Base-by-base conservation (phyloP, 2,113 vertebrate species). In the Aphyosemion australe region DNA sequence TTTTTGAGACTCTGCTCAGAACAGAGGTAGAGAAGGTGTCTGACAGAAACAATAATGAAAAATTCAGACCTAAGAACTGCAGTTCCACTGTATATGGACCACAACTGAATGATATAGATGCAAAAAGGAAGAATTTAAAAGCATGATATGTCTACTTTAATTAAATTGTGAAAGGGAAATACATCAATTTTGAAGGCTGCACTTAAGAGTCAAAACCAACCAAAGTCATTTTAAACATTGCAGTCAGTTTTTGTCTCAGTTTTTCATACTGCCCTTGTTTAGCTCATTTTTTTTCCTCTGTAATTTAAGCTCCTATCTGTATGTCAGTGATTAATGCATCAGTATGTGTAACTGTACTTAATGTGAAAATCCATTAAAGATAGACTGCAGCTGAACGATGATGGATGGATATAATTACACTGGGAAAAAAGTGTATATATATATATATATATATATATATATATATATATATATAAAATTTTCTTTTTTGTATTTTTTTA, bases 361-460 rank as follows among this genome's bases (percentile, higher is more conserved):
- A 72, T 57, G 56, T 65, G 55, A 50, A 21, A 69, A 62, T 55
- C 67, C 66, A 82, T 82, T 68, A 77, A 61, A 68, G 41, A 72
- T 52, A 47, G 13, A 57, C 48, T 43, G 56, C 45, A 65, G 16
- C 49, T 61, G 63, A 71, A 37, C 58, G 39, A 14, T 63, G 73
- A 85, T 71, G 55, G 69, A 79, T 73, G 68, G 31, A 47, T 18
- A n/a, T 47, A 15, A 67, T 83, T 75, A 46, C 15, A 26, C 26
- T 26, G 26, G 5, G 5, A 26, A 26, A 26, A 26, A 26, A 26
- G 5, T 26, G 26, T 21, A 1, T 41, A n/a, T 43, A 53, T 59
- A 48, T 60, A 72, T 69, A 55, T 61, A 69, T 56, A 55, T n/a
- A 42, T 71, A 78, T 26, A 26, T 32, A 1, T 41, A n/a, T 43